Evolutionary conservation across 2,797 vertebrate species (phyloP), one percentile per base, ranked within the genome.

Genomic region (Sebastes variabilis): DNA sequence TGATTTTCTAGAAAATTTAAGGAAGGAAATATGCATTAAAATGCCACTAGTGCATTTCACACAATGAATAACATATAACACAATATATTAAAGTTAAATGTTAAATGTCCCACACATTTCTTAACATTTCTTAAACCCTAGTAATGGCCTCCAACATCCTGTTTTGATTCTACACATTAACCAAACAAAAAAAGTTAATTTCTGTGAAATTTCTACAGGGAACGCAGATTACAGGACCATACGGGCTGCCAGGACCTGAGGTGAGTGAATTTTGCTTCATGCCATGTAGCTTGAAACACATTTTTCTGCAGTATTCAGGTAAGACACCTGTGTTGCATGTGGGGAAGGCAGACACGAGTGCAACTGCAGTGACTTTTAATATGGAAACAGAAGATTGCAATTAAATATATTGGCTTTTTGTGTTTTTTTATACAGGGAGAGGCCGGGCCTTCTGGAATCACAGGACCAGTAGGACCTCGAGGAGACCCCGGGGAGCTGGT

Each of bases 401-500:
- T 18, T 9, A 54, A 52, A 60, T 38, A 4, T 24, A 22, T 22
- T 61, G 29, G 16, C 27, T 75, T 29, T 68, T 25, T 82, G 32
- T 79, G 29, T 72, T 55, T 20, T n/a, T 67, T 27, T 71, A 59
- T 80, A 18, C 69, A 95, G 94, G 94, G 94, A 0, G 92, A 93
- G 46, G 80, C 93, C 54, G 97, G 97, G 54, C 93, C 97, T 61
- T 92, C 96, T 46, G 97, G 97, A 84, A 82, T 96, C 24, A 96
- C 96, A 75, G 97, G 97, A 70, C 96, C 95, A 60, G 94, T 96
- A 59, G 97, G 97, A 88, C 96, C 97, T 77, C 93, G 95, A 87
- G 97, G 97, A 92, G 97, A 98, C 42, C 94, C 96, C 38, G 97
- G 97, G 34, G 97, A 98, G 78, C 96, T 95, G 96, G 97, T 98